Evolutionary conservation across 1,140 invertebrate species (phyloP).

Genomic region (Pomacea maculata): DNA sequence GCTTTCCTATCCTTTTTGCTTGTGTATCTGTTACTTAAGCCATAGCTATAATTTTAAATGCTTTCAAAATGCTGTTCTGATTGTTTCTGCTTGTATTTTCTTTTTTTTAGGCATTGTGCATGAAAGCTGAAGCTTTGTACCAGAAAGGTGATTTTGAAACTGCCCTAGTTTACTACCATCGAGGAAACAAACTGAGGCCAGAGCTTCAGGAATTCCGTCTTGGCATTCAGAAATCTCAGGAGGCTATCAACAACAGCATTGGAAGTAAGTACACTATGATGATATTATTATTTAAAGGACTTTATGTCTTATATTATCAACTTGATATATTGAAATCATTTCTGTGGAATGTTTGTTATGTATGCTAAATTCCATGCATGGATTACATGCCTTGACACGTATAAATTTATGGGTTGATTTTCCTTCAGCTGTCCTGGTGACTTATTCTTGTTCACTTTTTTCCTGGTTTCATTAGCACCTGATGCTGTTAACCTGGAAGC

Average conservation of each 20-base stretch:
- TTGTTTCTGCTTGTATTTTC: background rate
- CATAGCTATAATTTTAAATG: too few relatives aligned
- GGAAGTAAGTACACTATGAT: slow-evolving; percentile 69
- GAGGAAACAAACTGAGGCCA: slow-evolving; percentile 83
- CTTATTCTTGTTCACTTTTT: too few relatives aligned
- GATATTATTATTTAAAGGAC: background rate
- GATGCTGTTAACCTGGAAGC: slow-evolving; percentile 56
- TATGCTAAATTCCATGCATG: too few relatives aligned
- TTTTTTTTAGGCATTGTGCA: slow-evolving; percentile 76
- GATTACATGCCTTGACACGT: too few relatives aligned
- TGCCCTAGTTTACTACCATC: slow-evolving; percentile 89
- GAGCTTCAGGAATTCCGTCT: slow-evolving; percentile 87
- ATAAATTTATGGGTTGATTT: too few relatives aligned
- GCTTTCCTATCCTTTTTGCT: too few relatives aligned
- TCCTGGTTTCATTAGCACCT: slow-evolving; percentile 41
- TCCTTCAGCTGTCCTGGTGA: too few relatives aligned
- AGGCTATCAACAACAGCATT: slow-evolving; percentile 93
- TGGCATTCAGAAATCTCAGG: slow-evolving; percentile 92
- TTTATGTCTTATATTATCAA: too few relatives aligned
- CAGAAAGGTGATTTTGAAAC: slow-evolving; percentile 92
- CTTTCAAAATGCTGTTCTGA: too few relatives aligned
- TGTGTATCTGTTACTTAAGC: too few relatives aligned
- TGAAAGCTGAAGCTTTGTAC: slow-evolving; percentile 93
- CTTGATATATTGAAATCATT: too few relatives aligned
- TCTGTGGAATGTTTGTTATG: too few relatives aligned